Conservation (phyloP, 2,888 invertebrate genomes). For the Scotopteryx bipunctaria region DNA sequence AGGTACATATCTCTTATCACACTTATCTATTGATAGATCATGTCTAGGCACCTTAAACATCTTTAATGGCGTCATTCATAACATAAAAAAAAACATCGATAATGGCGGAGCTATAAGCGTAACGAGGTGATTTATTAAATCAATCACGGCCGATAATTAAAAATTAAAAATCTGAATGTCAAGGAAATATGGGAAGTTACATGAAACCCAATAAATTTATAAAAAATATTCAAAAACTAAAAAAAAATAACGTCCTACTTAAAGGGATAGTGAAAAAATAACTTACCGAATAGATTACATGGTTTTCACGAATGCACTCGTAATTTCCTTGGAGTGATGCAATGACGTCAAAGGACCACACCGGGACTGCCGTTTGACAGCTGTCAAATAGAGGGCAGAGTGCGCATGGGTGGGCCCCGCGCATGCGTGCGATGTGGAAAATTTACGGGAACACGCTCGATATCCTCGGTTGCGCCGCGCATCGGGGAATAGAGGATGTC, state of each 20-base stretch:
- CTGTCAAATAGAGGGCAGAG: conserved; percentile 46
- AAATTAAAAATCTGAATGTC: conserved; percentile 4
- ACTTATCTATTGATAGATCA: conserved; percentile 22
- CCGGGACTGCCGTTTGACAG: conserved; percentile 65
- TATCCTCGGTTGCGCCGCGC: conserved; percentile 43
- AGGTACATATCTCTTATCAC: conserved; percentile 21
- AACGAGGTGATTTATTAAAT: too few species aligned
- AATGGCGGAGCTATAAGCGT: too few species aligned
- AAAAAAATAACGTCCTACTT: background rate
- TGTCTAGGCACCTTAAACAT: background rate
- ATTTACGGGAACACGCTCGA: conserved; percentile 50
- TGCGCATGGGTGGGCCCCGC: conserved; percentile 51
- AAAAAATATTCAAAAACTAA: background rate
- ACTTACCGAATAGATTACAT: conserved; percentile 63
- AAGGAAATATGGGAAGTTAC: background rate
- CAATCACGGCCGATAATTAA: background rate
- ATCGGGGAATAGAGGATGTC: conserved; percentile 5
- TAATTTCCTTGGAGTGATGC: conserved; percentile 42
- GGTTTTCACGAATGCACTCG: conserved; percentile 51
- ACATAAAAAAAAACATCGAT: background rate
- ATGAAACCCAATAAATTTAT: background rate
- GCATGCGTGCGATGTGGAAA: conserved; percentile 60
- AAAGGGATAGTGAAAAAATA: background rate
- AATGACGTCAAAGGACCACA: conserved; percentile 63
- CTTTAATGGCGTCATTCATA: too few species aligned